Base-by-base conservation (phyloP, 1,140 invertebrate genomes). In the Aphelenchoides besseyi region DNA sequence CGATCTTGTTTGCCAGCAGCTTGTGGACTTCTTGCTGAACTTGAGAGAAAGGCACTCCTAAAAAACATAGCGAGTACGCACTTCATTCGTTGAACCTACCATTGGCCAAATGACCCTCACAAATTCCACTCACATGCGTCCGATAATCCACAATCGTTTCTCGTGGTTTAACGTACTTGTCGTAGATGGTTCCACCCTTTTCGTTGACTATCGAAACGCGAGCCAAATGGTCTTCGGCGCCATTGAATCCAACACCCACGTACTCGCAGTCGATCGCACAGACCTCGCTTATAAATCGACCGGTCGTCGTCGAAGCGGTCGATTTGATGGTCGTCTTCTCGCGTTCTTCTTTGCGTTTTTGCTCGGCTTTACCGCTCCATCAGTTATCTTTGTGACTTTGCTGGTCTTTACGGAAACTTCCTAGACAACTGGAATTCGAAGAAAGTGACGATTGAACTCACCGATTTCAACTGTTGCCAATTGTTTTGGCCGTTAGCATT, bases 251-350 rank as follows among this genome's bases (percentile, higher is more conserved):
- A 30, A 92, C 89, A 0, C 94, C 94, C 0, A 97, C 94, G 92
- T 97, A 97, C 85, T 97, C 95, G 85, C 95, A 97, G 85, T 97
- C 95, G 83, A 97, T 91, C 0, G 91, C 92, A 52, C 97, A 32
- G 5, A 82, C 36, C 28, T 78, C 30, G 18, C 5, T 29, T 5
- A 48, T 48, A 12, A 59, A 5, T 29, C 18, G 55, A 59, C 5
- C 32, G 16, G 18, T 18, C 26, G 55, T 23, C 41, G 23, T 23
- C 41, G 41, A 48, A 23, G 41, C 41, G 12, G 41, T 23, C 23
- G 12, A 23, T 12, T 16, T 23, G 55, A 33, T 8, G 5, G 18
- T 8, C 55, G 18, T 33, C 55, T 5, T 33, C 23, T 59, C 18
- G 55, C 55, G 55, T 59, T 59, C 5, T 8, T 59, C 55, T 59